Conservation (phyloP, 2,113 vertebrate species). For the Procavia capensis region DNA sequence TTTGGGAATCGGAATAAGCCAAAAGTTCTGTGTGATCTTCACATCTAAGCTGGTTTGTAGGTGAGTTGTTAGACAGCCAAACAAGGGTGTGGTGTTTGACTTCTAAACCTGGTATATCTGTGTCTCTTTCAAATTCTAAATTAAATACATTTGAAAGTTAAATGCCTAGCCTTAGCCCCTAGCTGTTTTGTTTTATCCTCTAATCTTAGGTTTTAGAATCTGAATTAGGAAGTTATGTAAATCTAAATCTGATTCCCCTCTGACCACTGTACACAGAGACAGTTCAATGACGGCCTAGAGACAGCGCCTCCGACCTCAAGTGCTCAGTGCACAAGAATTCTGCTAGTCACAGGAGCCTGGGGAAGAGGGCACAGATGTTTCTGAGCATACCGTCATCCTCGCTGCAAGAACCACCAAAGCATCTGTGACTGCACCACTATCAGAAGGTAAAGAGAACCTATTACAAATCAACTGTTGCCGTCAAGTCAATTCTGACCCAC, state of each 20-base stretch:
- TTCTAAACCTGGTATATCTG: not conserved
- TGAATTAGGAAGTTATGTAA: not conserved
- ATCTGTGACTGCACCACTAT: not conserved
- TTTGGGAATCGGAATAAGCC: not conserved
- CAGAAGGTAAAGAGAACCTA: not conserved
- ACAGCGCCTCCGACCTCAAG: not conserved
- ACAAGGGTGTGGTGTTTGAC: not conserved
- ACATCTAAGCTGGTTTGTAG: not conserved
- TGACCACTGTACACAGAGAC: not conserved
- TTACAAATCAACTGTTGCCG: too few relatives aligned
- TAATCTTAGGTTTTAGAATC: not conserved
- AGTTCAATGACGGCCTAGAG: not conserved
- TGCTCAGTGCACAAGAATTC: accelerated
- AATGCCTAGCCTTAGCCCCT: not conserved
- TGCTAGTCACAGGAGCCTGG: not conserved
- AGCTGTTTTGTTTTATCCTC: not conserved
- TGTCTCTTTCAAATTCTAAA: not conserved
- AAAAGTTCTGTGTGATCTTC: not conserved
- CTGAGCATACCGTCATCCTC: accelerated
- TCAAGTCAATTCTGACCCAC: not conserved
- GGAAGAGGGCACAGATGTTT: not conserved
- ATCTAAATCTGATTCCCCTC: not conserved
- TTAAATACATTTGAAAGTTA: not conserved
- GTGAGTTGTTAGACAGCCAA: not conserved
- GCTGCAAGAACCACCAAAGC: not conserved